Evolutionary conservation across 2,113 vertebrate genomes (phyloP), one percentile per base, ranked within the genome.

Genomic region (Tenrec ecaudatus): DNA sequence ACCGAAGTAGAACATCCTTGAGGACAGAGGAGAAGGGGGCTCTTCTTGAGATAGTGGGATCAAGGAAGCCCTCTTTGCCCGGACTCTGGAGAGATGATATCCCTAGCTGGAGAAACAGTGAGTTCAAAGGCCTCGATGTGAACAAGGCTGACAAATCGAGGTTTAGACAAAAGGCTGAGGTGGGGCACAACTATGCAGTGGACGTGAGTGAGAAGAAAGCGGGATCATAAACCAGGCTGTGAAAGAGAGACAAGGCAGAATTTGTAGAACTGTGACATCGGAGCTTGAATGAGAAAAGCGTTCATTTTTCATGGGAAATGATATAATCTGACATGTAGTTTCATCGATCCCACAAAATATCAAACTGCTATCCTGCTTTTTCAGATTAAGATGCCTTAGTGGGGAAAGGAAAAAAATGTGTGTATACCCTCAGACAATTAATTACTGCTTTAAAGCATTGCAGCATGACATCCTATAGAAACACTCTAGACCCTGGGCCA

Each of bases 291-390:
- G 89, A 29, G 40, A 29, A 86, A 19, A 33, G 14, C 15, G 29
- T 81, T 81, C 36, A 27, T 29, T 75, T 79, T 82, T 57, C 78
- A 68, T 43, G 60, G 86, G 60, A 84, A 88, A 80, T 53, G 2
- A 27, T 29, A 14, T 29, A 12, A 77, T 77, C 73, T 76, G 36
- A 76, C 40, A 20, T 33, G 2, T 22, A 29, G 69, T 84, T 83
- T 71, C 69, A 36, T 90, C 89, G 36, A 17, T 86, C 47, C 76
- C 25, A 20, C 15, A 25, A 14, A 23, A 81, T 47, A 58, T 31
- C 78, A 89, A 47, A 38, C 27, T 31, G 20, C 29, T 69, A 12
- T 66, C 47, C 82, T 90, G n/a, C 53, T 91, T 90, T 88, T 53
- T 53, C 47, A 53, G 16, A 16, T 15, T 40, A 17, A n/a, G 58